Base-by-base conservation (phyloP, 2,888 invertebrate species). In the Nebria salina region DNA sequence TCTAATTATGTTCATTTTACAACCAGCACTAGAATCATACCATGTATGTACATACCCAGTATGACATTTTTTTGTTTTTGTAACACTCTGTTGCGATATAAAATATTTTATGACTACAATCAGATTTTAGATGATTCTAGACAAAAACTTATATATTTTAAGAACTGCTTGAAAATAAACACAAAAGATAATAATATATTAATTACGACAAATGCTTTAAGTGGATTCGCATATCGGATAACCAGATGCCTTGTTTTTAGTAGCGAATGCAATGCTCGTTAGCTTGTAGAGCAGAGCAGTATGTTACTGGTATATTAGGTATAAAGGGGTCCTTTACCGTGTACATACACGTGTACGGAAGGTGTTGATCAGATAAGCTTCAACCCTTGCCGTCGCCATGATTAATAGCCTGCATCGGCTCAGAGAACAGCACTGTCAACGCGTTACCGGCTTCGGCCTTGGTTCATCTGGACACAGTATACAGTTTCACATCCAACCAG, bases 311-410 rank as follows among this genome's bases (percentile, higher is more conserved):
- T 43, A 43, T 43, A 43, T 43, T 43, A 43, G 68, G 26, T 66
- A 20, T 66, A 66, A 66, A 66, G 66, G 20, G 66, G 15, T 15
- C 66, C 15, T 66, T 66, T n/a, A 15, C 15, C 20, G 20, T 66
- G 66, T 66, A 66, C 66, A 15, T 74, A 79, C 79, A 79, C 79
- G 79, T 79, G 77, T 77, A 41, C 75, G 65, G 79, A 79, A 79
- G 79, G 79, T 79, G 79, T 79, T 79, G 79, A 79, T 79, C 79
- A 79, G 79, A 79, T 79, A 79, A 79, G 79, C 79, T 74, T 41
- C 65, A 79, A 74, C 79, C 79, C 79, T 79, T 79, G 54, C 72
- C 77, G 72, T 15, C 34, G 79, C 75, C 79, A 75, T 79, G 79
- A 79, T 79, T 79, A 79, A 79, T 79, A 74, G 26, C 68, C 25